Conservation (phyloP, 2,113 vertebrate genomes). For the Perca schrenkii region DNA sequence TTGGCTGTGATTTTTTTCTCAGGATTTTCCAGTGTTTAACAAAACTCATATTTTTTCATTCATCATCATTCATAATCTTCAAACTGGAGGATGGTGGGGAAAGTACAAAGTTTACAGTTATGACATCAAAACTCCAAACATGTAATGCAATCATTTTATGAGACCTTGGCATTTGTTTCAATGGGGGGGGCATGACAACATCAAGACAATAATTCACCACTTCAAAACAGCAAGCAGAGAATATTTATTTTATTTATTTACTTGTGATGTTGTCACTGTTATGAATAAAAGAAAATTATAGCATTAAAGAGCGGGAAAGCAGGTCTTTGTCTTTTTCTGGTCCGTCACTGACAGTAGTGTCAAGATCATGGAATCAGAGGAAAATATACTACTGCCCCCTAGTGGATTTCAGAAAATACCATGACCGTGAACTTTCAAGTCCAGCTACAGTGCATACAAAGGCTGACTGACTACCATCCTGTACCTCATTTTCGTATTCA, state of each 20-base stretch:
- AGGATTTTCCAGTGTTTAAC: constrained; percentile 31
- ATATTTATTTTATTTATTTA: constrained; percentile 13
- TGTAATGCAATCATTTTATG: background rate
- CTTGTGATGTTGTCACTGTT: constrained; percentile 31
- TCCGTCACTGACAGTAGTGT: constrained; percentile 4
- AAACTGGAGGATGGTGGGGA: background rate
- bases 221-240: constrained; percentile 15
- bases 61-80: constrained; percentile 15
- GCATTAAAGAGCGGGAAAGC: constrained; percentile 8
- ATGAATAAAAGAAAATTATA: constrained; percentile 14
- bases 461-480: background rate
- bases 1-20: constrained; percentile 16
- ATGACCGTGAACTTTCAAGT: background rate
- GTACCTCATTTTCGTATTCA: background rate
- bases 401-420: constrained; percentile 34
- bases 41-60: constrained; percentile 29
- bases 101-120: constrained; percentile 21
- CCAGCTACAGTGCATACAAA: background rate
- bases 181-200: background rate
- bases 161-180: constrained; percentile 10
- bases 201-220: constrained; percentile 11
- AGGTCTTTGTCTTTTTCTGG: constrained; percentile 19
- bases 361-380: constrained; percentile 16
- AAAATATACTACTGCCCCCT: constrained; percentile 71
- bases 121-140: constrained; percentile 17